A percentile compares a stretch with the other conserved stretches of the same genome.
These are phyloP conservation scores for Molanna angustata DNA, from an alignment of 2,888 invertebrate genomes.

Conservation along the genomic window DNA sequence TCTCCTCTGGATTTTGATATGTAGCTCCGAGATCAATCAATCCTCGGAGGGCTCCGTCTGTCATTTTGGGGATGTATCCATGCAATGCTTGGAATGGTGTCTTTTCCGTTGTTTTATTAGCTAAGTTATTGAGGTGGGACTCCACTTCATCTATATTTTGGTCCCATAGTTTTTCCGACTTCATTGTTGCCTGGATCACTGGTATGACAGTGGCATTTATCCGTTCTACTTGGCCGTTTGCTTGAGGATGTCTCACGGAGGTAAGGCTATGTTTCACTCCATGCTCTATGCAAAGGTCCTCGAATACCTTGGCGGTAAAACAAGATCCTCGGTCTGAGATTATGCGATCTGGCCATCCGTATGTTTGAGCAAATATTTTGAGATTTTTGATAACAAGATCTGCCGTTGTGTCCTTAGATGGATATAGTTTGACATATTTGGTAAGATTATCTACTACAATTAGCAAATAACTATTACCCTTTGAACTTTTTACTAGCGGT, in stretches of 20 bases:
- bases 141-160: neutral
- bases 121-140: neutral
- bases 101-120: neutral
- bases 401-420: neutral
- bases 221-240: conserved; percentile 3
- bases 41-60: neutral
- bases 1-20: neutral
- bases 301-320: neutral
- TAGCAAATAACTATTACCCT: neutral
- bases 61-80: neutral
- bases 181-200: neutral
- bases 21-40: neutral
- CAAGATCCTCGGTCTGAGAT: neutral
- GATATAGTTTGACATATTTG: neutral
- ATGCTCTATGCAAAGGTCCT: neutral
- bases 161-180: neutral
- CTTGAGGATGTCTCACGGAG: conserved; percentile 2
- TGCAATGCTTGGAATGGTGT: neutral
- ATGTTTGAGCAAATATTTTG: neutral
- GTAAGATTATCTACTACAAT: neutral
- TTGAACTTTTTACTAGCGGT: neutral
- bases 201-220: conserved; percentile 1
- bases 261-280: neutral
- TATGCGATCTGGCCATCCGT: neutral
- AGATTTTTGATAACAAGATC: neutral